These are phyloP conservation scores for Sebastes fasciatus DNA, from an alignment of 2,113 vertebrate species.

Conservation along the genomic window DNA sequence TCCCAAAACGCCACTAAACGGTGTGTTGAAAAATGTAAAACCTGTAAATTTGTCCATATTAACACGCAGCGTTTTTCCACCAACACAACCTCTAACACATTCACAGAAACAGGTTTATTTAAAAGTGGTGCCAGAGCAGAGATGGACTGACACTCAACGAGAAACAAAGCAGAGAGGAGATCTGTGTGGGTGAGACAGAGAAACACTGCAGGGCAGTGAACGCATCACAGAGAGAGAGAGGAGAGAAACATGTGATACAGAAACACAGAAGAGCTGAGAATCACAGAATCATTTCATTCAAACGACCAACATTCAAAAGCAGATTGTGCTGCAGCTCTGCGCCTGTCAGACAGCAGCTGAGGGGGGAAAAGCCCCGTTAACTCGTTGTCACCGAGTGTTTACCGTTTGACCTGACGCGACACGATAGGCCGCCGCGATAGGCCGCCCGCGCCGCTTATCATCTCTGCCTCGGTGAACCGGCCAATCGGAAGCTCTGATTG, in stretches of 20 bases:
- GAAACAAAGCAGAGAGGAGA: not conserved
- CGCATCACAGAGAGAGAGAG: not conserved
- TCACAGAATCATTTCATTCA: too few relatives aligned
- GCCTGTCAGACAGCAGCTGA: too few relatives aligned
- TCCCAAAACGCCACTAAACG: not conserved
- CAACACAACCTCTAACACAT: too few relatives aligned
- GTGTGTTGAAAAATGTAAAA: not conserved
- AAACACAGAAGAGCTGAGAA: not conserved
- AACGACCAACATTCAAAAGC: too few relatives aligned
- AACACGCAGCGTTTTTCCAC: too few relatives aligned
- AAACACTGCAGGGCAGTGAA: not conserved
- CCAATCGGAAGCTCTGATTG: conserved; percentile 9
- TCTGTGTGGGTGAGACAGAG: conserved; percentile 1
- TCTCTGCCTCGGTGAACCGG: not conserved
- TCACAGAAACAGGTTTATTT: too few relatives aligned
- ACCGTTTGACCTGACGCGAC: conserved; percentile 5
- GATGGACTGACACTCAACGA: too few relatives aligned
- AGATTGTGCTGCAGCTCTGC: too few relatives aligned
- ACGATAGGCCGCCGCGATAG: conserved; percentile 9
- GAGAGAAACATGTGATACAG: not conserved
- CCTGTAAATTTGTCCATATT: too few relatives aligned
- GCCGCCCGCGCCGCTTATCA: not conserved
- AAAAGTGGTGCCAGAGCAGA: too few relatives aligned
- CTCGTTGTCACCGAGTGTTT: conserved; percentile 35
- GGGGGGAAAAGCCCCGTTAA: too few relatives aligned